phyloP scores from a whole-genome alignment of 2,113 vertebrate species.

The Pteruthius melanotis region DNA sequence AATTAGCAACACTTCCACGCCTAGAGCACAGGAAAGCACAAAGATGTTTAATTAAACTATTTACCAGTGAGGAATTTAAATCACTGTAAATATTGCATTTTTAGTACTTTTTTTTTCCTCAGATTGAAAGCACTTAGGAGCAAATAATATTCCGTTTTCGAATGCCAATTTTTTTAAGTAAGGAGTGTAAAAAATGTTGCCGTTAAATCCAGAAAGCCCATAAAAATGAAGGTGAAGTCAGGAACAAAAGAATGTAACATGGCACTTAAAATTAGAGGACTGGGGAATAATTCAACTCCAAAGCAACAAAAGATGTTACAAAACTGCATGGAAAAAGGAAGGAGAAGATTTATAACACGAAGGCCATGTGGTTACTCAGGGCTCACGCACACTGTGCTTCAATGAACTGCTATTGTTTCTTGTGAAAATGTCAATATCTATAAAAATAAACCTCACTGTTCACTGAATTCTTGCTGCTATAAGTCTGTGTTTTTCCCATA shows the following conservation, averaged over 20 bases:
- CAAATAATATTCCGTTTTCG: neutral
- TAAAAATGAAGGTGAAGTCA: neutral
- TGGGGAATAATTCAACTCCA: neutral
- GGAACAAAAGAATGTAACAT: neutral
- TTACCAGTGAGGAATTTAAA: slow-evolving; percentile 37
- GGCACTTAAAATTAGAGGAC: neutral
- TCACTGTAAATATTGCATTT: slow-evolving; percentile 9
- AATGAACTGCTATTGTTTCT: neutral
- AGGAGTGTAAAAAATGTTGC: neutral
- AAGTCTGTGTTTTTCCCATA: neutral
- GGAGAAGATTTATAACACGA: neutral
- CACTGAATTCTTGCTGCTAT: neutral
- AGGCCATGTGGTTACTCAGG: neutral
- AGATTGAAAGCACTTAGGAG: neutral
- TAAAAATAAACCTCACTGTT: neutral
- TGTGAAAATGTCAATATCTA: neutral
- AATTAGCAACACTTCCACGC: slow-evolving; percentile 27
- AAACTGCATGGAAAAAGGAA: neutral
- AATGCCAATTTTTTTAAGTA: neutral
- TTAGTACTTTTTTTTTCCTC: neutral
- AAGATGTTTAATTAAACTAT: slow-evolving; percentile 50
- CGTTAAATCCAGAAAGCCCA: neutral
- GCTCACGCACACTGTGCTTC: neutral
- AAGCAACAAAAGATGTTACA: neutral
- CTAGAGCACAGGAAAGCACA: slow-evolving; percentile 10